Percentiles rank a stretch among this genome's conserved stretches.
These are phyloP conservation scores for Microplitis demolitor DNA, from an alignment of 1,140 invertebrate species.

Conservation along the genomic window DNA sequence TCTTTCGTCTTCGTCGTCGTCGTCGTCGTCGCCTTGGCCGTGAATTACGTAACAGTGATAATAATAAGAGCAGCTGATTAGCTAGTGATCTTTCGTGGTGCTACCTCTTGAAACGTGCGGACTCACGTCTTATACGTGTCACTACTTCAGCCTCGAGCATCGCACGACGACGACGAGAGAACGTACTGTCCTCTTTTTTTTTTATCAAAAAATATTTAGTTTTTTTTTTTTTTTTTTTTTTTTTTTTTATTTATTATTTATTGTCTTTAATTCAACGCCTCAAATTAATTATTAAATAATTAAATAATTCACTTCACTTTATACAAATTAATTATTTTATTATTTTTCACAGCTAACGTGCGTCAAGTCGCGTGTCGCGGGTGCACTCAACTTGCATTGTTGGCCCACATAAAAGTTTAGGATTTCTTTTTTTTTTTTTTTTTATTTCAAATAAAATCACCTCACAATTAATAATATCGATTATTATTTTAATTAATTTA, in stretches of 20 bases:
- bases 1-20: background rate
- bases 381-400: slow-evolving; percentile 12
- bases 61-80: slow-evolving; percentile 1
- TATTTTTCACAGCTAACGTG: background rate
- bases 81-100: slow-evolving; percentile 16
- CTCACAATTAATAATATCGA: no score
- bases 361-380: background rate
- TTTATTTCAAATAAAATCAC: background rate
- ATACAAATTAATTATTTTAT: background rate
- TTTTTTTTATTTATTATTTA: no score
- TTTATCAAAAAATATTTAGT: background rate
- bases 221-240: slow-evolving; percentile 2
- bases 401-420: background rate
- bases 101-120: slow-evolving; percentile 30
- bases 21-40: slow-evolving; percentile 9
- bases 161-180: slow-evolving; percentile 28
- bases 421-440: no score
- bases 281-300: no score
- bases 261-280: no score
- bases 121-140: slow-evolving; percentile 26
- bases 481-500: no score
- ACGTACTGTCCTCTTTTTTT: slow-evolving; percentile 16
- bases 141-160: slow-evolving; percentile 28
- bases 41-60: slow-evolving; percentile 4
- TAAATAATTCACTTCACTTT: no score